These are phyloP conservation scores for Laterallus jamaicensis DNA, from an alignment of 2,113 vertebrate species.

Conservation along the genomic window DNA sequence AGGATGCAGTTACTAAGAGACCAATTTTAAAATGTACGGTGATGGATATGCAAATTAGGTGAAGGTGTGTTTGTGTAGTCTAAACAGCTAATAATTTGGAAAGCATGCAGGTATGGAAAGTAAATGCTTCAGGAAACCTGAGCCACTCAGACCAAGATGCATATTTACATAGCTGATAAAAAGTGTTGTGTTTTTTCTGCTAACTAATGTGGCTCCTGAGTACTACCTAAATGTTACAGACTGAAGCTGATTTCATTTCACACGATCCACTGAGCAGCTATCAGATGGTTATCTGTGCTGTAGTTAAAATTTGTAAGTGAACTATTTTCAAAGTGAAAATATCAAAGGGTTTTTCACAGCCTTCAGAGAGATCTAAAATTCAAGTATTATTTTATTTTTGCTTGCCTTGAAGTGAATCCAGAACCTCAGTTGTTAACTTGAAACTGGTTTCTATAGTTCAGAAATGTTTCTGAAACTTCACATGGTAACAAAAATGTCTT, in stretches of 20 bases:
- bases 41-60: background rate
- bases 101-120: background rate
- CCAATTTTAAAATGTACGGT: background rate
- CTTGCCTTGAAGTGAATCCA: constrained; percentile 65
- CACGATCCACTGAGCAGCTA: background rate
- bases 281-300: constrained; percentile 24
- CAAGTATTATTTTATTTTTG: constrained; percentile 66
- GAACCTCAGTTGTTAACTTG: constrained; percentile 59
- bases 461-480: constrained; percentile 63
- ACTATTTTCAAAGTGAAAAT: constrained; percentile 62
- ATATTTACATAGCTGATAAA: background rate
- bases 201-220: background rate
- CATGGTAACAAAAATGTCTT: constrained; percentile 67
- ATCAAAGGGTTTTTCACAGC: constrained; percentile 58
- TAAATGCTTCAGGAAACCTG: background rate
- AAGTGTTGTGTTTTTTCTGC: background rate
- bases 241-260: constrained; percentile 27
- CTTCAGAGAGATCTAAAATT: constrained; percentile 59
- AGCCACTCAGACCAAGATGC: background rate
- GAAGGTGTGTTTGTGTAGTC: background rate
- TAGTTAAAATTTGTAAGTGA: constrained; percentile 60
- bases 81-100: background rate
- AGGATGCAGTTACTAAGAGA: background rate
- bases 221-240: background rate
- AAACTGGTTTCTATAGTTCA: constrained; percentile 63